Percentiles rank a stretch among this genome's conserved stretches.
Evolutionary conservation across 2,797 vertebrate genomes (phyloP).

Genomic region (Phrynocephalus vlangalii): DNA sequence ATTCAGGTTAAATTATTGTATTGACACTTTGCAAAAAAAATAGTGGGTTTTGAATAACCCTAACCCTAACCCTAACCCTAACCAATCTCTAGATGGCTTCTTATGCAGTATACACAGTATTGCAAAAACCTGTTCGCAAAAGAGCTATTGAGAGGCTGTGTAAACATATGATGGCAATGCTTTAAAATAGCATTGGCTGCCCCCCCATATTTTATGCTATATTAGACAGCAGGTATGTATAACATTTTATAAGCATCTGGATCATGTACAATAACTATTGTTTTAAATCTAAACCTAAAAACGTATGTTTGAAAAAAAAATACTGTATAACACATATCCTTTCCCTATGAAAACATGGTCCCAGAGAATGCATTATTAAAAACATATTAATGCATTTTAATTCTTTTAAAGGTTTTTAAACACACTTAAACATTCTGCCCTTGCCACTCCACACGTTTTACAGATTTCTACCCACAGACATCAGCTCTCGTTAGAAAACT

Average conservation of each 20-base stretch:
- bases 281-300: conserved; percentile 15
- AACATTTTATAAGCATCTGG: not conserved
- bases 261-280: not conserved
- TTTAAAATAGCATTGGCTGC: too few relatives aligned
- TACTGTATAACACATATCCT: not conserved
- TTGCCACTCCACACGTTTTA: not conserved
- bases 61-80: too few relatives aligned
- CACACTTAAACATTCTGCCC: not conserved
- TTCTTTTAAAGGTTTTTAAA: not conserved
- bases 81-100: conserved; percentile 20
- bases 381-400: not conserved
- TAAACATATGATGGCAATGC: too few relatives aligned
- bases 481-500: not conserved
- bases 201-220: not conserved
- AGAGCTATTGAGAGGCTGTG: not conserved
- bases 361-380: not conserved
- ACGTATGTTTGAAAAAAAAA: conserved; percentile 1
- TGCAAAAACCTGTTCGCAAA: not conserved
- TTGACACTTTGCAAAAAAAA: too few relatives aligned
- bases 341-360: not conserved
- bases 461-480: not conserved
- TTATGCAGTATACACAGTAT: conserved; percentile 43
- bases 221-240: not conserved
- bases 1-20: too few relatives aligned
- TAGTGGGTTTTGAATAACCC: too few relatives aligned